Conservation (phyloP, 2,888 invertebrate species). For the Dynastes hyllus region DNA sequence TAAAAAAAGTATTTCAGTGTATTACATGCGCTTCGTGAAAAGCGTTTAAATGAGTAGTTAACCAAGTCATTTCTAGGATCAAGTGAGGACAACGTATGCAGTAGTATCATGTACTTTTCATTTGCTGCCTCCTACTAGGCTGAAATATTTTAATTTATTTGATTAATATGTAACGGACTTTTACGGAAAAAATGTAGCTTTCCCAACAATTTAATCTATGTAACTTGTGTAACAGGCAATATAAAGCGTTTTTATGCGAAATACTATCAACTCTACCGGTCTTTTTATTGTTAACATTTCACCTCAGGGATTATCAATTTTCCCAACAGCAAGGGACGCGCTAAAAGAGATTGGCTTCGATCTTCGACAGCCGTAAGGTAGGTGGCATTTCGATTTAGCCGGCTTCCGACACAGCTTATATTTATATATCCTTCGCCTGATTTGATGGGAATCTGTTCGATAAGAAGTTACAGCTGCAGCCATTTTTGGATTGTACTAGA, state of each 20-base stretch:
- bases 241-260: slow-evolving; percentile 17
- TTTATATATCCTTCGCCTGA: not conserved
- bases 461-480: not conserved
- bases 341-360: not conserved
- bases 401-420: not conserved
- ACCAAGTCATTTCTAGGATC: too few species aligned
- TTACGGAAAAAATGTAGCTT: not conserved
- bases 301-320: slow-evolving; percentile 41
- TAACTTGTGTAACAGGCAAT: not conserved
- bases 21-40: too few species aligned
- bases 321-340: not conserved
- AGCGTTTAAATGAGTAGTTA: too few species aligned
- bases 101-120: too few species aligned
- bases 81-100: too few species aligned
- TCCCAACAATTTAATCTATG: not conserved
- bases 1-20: too few species aligned
- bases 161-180: not conserved
- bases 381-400: slow-evolving; percentile 4
- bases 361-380: not conserved
- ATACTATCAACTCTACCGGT: slow-evolving; percentile 27
- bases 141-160: too few species aligned
- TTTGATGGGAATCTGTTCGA: slow-evolving; percentile 4
- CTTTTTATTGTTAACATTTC: slow-evolving; percentile 27
- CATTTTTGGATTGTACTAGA: not conserved
- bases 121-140: too few species aligned